phyloP scores from a whole-genome alignment of 2,113 vertebrate species.

The Labrus mixtus region DNA sequence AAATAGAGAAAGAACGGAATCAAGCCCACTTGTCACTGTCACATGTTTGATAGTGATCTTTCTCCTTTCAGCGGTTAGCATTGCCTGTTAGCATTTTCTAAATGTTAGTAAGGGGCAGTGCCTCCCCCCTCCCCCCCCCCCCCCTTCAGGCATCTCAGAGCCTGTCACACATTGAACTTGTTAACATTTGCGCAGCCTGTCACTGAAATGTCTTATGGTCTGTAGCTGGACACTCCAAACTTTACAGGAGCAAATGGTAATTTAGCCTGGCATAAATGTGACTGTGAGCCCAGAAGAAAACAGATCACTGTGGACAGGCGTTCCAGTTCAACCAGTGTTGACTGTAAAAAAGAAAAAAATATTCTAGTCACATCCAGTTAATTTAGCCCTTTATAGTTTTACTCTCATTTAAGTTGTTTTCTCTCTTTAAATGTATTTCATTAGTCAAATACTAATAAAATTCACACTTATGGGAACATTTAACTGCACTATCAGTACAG shows the following conservation, averaged over 20 bases:
- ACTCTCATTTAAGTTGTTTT: too few relatives aligned
- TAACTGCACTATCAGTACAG: too few relatives aligned
- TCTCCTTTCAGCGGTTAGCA: conserved; percentile 14
- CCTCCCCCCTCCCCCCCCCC: background rate
- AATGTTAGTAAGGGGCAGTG: conserved; percentile 34
- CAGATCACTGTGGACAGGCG: too few relatives aligned
- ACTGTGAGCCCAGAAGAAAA: conserved; percentile 3
- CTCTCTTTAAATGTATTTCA: too few relatives aligned
- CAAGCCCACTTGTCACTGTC: background rate
- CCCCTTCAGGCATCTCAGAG: conserved; percentile 5
- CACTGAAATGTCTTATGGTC: conserved; percentile 41
- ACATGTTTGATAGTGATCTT: conserved; percentile 13
- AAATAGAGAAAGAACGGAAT: too few relatives aligned
- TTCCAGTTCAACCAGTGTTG: too few relatives aligned
- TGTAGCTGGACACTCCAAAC: conserved; percentile 12
- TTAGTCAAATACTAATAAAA: too few relatives aligned
- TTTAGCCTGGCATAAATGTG: conserved; percentile 10
- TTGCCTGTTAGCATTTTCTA: conserved; percentile 32
- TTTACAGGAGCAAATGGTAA: background rate
- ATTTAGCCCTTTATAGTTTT: too few relatives aligned
- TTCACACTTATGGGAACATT: too few relatives aligned
- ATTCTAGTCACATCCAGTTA: too few relatives aligned
- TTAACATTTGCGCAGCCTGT: conserved; percentile 45
- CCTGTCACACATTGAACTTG: conserved; percentile 41
- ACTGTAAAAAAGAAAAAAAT: too few relatives aligned